Evolutionary conservation across 2,797 vertebrate genomes (phyloP), one percentile per base, ranked within the genome.

Genomic region (Anolis apletophallus): DNA sequence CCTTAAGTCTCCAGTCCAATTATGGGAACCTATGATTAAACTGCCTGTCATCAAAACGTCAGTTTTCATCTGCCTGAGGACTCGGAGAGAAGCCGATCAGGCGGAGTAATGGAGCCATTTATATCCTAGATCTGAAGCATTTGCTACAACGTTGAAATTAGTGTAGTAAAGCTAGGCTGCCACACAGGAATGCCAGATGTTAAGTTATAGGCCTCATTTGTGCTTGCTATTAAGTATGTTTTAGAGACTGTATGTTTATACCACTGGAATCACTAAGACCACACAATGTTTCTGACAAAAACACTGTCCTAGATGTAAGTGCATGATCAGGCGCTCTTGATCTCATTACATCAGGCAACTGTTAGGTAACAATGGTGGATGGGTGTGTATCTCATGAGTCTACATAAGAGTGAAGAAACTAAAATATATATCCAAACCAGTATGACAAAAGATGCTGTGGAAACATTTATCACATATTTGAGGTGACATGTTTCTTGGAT

Each of bases 91-190:
- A 79, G 80, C 57, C 64, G 67, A 78, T 79, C 46, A 46, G 80
- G 54, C 32, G 64, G 74, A 54, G 75, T 88, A 83, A 83, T 88
- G 80, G 73, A 82, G 67, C 80, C 88, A 67, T 85, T 88, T 85
- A 82, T 85, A 78, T 88, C 88, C 57, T 68, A 83, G 64, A 85
- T 88, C 76, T 85, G 59, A 85, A 79, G 74, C 79, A 73, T 69
- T 76, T 76, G 83, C 50, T 71, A 75, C 71, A 46, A 50, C 16
- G n/a, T 52, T 81, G 78, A 81, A 88, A 82, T 55, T 81, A 85
- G 88, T 32, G 84, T 85, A 85, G 73, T 82, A 85, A 88, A 88
- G 57, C 29, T 29, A 85, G 67, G 80, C 74, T 40, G 80, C 74
- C 54, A 68, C 67, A 36, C 59, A 80, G 75, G 73, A 57, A 21